Base-by-base conservation (phyloP, 2,113 vertebrate species). In the Hemiprocne comata region DNA sequence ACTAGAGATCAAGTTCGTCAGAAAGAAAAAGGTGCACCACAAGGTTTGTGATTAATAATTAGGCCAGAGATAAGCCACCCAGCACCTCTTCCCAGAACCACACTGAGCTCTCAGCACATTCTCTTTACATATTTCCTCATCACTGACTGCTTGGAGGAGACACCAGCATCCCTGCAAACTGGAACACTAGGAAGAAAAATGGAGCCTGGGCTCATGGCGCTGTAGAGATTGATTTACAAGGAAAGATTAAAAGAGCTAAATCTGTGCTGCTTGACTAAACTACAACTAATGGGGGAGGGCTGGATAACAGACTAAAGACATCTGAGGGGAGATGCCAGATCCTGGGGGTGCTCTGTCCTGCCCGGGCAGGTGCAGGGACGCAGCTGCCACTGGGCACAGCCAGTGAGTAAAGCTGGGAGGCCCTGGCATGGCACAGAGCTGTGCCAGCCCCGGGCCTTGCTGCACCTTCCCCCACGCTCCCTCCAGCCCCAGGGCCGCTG, bases 171-270 rank as follows among this genome's bases (percentile, higher is more conserved):
- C 85, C 76, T 61, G 61, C 76, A 86, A 95, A 80, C 69, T 3
- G 10, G 79, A 93, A 71, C 5, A 5, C 48, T 28, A 85, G 61
- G 83, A 97, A 97, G 96, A 93, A 96, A 97, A 96, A 93, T 72
- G 76, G 92, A 96, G 83, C 92, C 73, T 46, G 61, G 72, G 92
- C 96, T 95, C 94, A 86, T 64, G 95, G 94, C 83, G 92, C 92
- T 93, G 53, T 20, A 54, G 85, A 92, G 94, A 96, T 77, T 94
- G 95, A 96, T 97, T 96, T 97, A 95, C 85, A 88, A 91, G 85
- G 93, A 88, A 94, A 96, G 95, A 97, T 96, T 96, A 96, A 81
- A 85, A 92, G 91, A 96, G 90, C 94, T 96, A 93, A 95, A 95
- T 97, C 95, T 97, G 94, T 84, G 83, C 88, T 84, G 92, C 88